A percentile compares a stretch with the other conserved stretches of the same genome.
Evolutionary conservation across 2,797 vertebrate species (phyloP).

Genomic region (Eidolon dupreanum): DNA sequence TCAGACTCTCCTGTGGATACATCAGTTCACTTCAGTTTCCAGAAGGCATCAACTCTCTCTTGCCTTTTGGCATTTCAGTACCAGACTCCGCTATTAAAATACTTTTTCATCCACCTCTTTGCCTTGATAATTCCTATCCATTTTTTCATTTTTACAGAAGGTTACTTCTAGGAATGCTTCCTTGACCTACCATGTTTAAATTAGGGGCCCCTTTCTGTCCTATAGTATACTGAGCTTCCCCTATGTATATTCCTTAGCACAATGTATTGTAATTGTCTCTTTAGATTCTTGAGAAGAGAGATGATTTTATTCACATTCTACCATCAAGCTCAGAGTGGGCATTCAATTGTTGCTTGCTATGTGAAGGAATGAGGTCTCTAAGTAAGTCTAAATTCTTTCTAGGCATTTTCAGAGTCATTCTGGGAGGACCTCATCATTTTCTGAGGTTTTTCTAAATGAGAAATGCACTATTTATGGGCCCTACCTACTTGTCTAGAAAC

Average conservation of each 20-base stretch:
- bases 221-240: neutral
- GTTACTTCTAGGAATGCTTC: neutral
- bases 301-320: neutral
- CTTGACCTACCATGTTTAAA: neutral
- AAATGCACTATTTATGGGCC: neutral
- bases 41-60: neutral
- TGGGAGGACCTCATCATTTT: neutral
- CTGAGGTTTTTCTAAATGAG: neutral
- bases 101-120: neutral
- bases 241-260: neutral
- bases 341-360: neutral
- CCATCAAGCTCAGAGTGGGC: neutral
- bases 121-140: neutral
- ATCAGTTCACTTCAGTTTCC: conserved; percentile 10
- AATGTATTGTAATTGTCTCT: neutral
- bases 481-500: neutral
- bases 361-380: neutral
- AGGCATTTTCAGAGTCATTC: neutral
- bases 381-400: neutral
- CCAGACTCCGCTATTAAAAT: neutral
- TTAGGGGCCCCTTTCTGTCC: neutral
- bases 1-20: neutral
- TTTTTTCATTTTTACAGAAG: neutral
- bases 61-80: neutral
- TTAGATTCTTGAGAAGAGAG: neutral